Conservation (phyloP, 2,113 vertebrate species). For the Climacteris rufus region DNA sequence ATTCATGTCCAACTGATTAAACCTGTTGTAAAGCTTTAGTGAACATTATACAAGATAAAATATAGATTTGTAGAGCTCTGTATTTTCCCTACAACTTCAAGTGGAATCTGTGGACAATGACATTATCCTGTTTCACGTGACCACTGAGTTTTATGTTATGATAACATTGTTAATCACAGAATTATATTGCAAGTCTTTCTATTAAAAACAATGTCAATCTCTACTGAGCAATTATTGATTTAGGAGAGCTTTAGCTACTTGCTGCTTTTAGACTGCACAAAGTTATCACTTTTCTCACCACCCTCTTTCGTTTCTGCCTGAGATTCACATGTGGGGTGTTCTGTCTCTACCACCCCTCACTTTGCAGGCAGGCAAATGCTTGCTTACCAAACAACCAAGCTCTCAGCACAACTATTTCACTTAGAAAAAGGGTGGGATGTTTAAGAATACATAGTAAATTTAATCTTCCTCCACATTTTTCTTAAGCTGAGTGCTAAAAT, state of each 20-base stretch:
- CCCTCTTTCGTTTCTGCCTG: not conserved
- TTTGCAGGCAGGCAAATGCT: not conserved
- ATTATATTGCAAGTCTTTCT: not conserved
- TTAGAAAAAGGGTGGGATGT: not conserved
- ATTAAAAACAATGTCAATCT: not conserved
- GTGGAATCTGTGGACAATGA: not conserved
- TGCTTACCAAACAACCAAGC: not conserved
- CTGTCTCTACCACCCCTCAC: not conserved
- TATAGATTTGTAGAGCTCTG: constrained; percentile 50
- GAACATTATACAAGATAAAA: constrained; percentile 70
- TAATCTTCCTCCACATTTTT: constrained; percentile 17
- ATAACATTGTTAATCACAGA: not conserved
- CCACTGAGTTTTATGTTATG: not conserved
- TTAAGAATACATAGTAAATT: constrained; percentile 17
- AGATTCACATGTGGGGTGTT: not conserved
- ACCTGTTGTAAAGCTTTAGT: constrained; percentile 65
- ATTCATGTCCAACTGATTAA: constrained; percentile 79
- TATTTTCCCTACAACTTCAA: constrained; percentile 25
- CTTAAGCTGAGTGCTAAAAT: not conserved
- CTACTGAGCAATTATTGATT: not conserved
- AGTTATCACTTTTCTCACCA: not conserved
- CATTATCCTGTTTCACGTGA: not conserved
- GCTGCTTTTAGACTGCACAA: not conserved
- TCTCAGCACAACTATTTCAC: not conserved
- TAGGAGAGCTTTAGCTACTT: not conserved